Base-by-base conservation (phyloP, 2,797 vertebrate genomes). In the Gymnothorax reevesii region DNA sequence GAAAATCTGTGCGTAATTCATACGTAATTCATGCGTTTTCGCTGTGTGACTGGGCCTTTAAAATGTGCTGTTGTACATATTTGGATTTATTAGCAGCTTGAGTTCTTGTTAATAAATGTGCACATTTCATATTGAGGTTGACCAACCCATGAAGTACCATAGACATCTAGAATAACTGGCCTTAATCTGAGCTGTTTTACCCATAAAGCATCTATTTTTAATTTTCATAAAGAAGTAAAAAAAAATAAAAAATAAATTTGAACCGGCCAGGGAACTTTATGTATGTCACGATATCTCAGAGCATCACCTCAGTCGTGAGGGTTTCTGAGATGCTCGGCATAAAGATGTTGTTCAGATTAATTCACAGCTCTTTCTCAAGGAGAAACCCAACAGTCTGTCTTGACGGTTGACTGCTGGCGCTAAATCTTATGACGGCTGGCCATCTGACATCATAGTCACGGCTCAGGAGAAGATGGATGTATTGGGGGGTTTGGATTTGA, bases 341-440 rank as follows among this genome's bases (percentile, higher is more conserved):
- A 95, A 97, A 96, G 95, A 95, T 94, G 93, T 93, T 94, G 94
- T 98, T 97, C 95, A 98, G 97, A 97, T 97, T 96, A 97, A 98
- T 98, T 94, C 96, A 90, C 90, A 97, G 96, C 94, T 93, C 95
- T 97, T 97, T 94, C 95, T 91, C 93, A 95, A 96, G 96, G 96
- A 96, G 96, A 95, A 95, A 96, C 95, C 94, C 95, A 96, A 95
- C 96, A 96, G 95, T 94, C 95, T 95, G 95, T 95, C 96, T 96
- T 97, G 97, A 97, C 98, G 98, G 98, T 98, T 98, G 94, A 96
- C 95, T 90, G 90, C 94, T 90, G 90, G 94, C 89, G 94, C 95
- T 98, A 99, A 99, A 99, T 99, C 97, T 97, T 96, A 93, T 93
- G 96, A 13, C 95, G 94, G 95, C 93, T 95, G 94, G 95, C 96